Evolutionary conservation across 2,797 vertebrate species (phyloP), one percentile per base, ranked within the genome.

Genomic region (Tarsius wallacei): DNA sequence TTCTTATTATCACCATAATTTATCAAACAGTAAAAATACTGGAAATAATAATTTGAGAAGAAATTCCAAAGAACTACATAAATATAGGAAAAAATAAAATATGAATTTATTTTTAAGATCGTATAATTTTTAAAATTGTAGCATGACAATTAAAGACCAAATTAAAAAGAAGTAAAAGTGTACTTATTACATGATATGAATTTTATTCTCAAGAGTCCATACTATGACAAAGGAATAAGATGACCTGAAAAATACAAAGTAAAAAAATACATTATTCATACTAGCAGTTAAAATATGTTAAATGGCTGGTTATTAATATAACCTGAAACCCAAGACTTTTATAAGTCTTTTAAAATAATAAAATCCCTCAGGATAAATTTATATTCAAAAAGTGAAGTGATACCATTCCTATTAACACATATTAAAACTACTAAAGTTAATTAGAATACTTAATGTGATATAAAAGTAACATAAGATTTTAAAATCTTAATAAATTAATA

Each of bases 351-450:
- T 15, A 61, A 93, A 64, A 93, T 55, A 87, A 66, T 51, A 66
- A 71, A 73, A 26, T 3, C 12, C 13, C 36, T 70, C 28, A 84
- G 51, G 83, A 57, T 90, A 90, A 87, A 87, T 74, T 83, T 9
- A 68, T 57, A 84, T 51, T 12, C 28, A 74, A 81, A 93, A 49
- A 90, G 77, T 36, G 49, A 73, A 71, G 33, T 49, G 28, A 90
- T 63, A n/a, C 42, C 3, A n/a, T 93, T 78, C 77, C 14, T 47
- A 77, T 77, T 73, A 73, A 66, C 28, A 88, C 21, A 71, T n/a
- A 77, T 78, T 80, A 84, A 95, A 83, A 94, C 73, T 66, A 80
- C 17, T 33, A 76, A 49, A 93, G 59, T 55, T 88, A 85, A 74
- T 73, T 71, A 66, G 33, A 68, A 61, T n/a, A 49, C 31, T 78